These are phyloP conservation scores for Coracias cyanogaster DNA, from an alignment of 2,797 vertebrate genomes.

Conservation along the genomic window DNA sequence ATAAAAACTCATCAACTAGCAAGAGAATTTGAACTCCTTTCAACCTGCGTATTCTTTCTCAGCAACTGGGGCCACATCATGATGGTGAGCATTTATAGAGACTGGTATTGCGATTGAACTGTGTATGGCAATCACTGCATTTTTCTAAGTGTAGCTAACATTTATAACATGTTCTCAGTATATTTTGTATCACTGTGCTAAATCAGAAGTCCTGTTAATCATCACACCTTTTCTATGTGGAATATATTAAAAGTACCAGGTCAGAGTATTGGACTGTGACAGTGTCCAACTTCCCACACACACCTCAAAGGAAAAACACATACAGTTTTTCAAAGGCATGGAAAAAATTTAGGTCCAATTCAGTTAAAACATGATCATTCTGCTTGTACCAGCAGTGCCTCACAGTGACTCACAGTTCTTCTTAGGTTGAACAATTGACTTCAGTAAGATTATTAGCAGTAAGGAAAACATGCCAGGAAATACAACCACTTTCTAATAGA, in stretches of 20 bases:
- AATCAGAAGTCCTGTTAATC: not conserved
- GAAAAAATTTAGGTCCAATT: not conserved
- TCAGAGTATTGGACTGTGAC: not conserved
- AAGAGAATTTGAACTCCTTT: not conserved
- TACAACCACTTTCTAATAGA: too few species aligned
- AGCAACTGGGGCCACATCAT: fast-evolving
- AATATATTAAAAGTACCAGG: not conserved
- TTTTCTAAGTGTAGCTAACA: not conserved
- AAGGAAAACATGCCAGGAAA: too few species aligned
- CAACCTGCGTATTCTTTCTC: fast-evolving
- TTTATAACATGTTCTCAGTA: not conserved
- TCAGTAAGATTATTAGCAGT: too few species aligned
- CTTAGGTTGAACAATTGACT: too few species aligned
- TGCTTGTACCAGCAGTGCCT: not conserved
- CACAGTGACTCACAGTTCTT: too few species aligned
- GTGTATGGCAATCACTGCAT: not conserved
- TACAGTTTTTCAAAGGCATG: not conserved
- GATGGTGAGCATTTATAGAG: not conserved
- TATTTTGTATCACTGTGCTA: not conserved
- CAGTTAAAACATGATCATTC: not conserved
- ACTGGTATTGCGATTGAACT: not conserved
- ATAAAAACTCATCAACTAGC: not conserved
- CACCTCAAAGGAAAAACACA: not conserved
- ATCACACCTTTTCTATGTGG: not conserved
- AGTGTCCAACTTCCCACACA: fast-evolving